Conservation (phyloP, 23 tunicate species). For the Oikopleura albicans region DNA sequence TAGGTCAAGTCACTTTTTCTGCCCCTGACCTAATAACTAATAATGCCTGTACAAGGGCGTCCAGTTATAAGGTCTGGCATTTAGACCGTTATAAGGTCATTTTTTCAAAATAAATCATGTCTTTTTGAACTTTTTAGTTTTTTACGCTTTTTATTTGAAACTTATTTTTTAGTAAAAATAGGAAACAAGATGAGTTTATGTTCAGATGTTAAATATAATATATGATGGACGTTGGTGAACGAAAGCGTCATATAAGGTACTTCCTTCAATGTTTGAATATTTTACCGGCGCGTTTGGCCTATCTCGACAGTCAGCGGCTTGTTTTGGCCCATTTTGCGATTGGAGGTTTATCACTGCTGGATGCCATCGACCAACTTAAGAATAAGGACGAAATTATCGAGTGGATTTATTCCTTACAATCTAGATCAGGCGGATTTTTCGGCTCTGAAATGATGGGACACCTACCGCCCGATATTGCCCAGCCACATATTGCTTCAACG, state of each 20-base stretch:
- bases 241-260: not conserved
- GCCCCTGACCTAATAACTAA: no score
- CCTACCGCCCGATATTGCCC: not conserved
- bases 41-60: no score
- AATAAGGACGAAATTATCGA: constrained; percentile 69
- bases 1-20: no score
- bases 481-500: not conserved
- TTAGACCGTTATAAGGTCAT: no score
- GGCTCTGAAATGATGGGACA: not conserved
- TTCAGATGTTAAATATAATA: no score
- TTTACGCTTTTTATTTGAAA: no score
- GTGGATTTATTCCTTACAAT: constrained; percentile 81
- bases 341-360: constrained; percentile 53
- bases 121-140: no score
- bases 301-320: constrained; percentile 22
- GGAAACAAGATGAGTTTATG: no score
- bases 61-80: no score
- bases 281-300: not conserved
- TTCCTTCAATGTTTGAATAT: not conserved
- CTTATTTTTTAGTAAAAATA: no score
- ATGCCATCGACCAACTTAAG: constrained; percentile 32
- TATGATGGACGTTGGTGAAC: no score
- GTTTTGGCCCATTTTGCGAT: constrained; percentile 72
- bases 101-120: no score
- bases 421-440: constrained; percentile 30